A percentile compares a stretch with the other conserved stretches of the same genome.
Conservation (phyloP, 2,888 invertebrate genomes). For the Pseudolycoriella hygida region DNA sequence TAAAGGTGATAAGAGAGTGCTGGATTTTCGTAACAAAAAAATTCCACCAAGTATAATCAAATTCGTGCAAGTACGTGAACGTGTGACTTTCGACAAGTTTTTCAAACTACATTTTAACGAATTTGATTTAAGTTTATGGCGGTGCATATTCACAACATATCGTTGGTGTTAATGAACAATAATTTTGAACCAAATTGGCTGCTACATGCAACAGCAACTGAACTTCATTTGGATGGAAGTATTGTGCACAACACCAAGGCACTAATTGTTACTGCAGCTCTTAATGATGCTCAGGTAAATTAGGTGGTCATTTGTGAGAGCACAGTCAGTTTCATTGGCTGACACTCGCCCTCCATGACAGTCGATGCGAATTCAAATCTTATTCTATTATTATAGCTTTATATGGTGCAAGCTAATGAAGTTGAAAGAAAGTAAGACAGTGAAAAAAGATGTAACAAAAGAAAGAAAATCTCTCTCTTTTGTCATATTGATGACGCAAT, state of each 20-base stretch:
- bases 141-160: conserved; percentile 59
- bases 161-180: conserved; percentile 40
- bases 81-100: conserved; percentile 4
- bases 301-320: too few relatives aligned
- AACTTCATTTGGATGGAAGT: conserved; percentile 46
- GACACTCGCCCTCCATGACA: too few relatives aligned
- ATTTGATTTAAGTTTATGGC: conserved; percentile 54
- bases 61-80: conserved; percentile 70
- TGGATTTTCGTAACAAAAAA: conserved; percentile 57
- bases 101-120: too few relatives aligned
- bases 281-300: conserved; percentile 42
- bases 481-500: too few relatives aligned
- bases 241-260: conserved; percentile 49
- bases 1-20: conserved; percentile 6
- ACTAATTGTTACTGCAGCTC: conserved; percentile 52
- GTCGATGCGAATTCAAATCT: too few relatives aligned
- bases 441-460: too few relatives aligned
- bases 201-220: conserved; percentile 51
- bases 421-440: too few relatives aligned
- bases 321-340: too few relatives aligned
- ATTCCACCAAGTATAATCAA: conserved; percentile 63
- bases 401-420: too few relatives aligned
- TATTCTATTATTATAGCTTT: too few relatives aligned
- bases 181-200: conserved; percentile 46
- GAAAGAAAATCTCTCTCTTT: too few relatives aligned